Base-by-base conservation (phyloP, 1,140 invertebrate genomes). In the Drosophila bipectinata region DNA sequence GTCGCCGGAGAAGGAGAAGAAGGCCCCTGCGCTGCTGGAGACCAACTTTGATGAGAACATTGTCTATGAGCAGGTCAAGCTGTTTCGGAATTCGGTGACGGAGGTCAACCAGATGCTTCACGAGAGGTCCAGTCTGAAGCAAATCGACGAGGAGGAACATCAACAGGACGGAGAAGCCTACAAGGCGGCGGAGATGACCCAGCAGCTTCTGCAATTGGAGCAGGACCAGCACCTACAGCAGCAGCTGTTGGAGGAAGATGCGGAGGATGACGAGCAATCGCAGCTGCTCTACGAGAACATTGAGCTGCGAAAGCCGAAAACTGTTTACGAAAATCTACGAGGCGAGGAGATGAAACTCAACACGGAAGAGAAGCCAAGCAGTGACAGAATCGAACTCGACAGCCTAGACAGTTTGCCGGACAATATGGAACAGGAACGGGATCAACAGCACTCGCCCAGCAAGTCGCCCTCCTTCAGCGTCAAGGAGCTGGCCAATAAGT, bases 21-120 rank as follows among this genome's bases (percentile, higher is more conserved):
- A 79, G 62, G 59, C 77, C 0, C 49, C 79, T 9, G 52, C 67
- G 1, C n/a, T 91, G 26, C 51, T 92, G 44, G 90, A 91, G 44
- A 92, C 92, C 0, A 87, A 84, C 34, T 92, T 92, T 47, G 90
- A 92, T 69, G 91, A 92, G 57, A 72, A 90, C 49, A 94, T 93
- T 34, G 94, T 96, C 0, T 96, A 96, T 79, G 95, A 96, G 76
- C 95, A 96, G 92, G 95, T 96, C 0, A 96, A 95, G 77, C 94
- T 95, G 74, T 95, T 96, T 63, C 93, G 94, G 34, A 93, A 94
- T 73, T 96, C 95, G 15, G 94, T 96, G 51, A 94, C 95, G 56
- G 95, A 96, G 91, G 94, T 96, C 0, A 96, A 96, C 88, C 94
- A 95, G 28, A 91, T 96, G 69, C 54, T 91, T 0, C 87, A 66